phyloP scores from a whole-genome alignment of 1,140 invertebrate species.

The Zaprionus africanus region DNA sequence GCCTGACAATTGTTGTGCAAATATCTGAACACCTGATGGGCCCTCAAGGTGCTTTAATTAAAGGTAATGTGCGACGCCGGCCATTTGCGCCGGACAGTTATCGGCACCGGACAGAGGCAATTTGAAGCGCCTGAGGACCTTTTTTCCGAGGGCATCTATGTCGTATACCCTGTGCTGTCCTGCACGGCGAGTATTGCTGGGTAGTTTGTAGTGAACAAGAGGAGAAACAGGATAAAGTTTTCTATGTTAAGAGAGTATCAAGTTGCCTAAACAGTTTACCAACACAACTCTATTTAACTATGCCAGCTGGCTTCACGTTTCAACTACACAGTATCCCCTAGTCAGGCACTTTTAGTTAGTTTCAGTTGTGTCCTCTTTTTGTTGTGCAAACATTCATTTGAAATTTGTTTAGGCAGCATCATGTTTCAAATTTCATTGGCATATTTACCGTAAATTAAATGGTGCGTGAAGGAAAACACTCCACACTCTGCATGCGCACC shows the following conservation, averaged over 20 bases:
- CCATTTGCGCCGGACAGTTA: slow-evolving; percentile 38
- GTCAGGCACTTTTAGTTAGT: not conserved
- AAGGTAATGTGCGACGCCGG: slow-evolving; percentile 59
- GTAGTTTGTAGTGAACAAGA: not conserved
- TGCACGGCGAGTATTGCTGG: not conserved
- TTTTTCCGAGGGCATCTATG: slow-evolving; percentile 15
- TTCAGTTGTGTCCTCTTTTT: slow-evolving; percentile 10
- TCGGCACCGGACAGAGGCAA: slow-evolving; percentile 30
- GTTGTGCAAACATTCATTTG: slow-evolving; percentile 66
- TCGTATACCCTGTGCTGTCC: slow-evolving; percentile 1
- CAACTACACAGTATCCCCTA: slow-evolving; percentile 1
- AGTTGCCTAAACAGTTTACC: not conserved
- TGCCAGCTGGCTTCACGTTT: not conserved
- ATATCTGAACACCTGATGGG: slow-evolving; percentile 48
- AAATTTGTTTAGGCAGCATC: slow-evolving; percentile 55
- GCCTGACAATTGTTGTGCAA: slow-evolving; percentile 43
- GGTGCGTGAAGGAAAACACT: slow-evolving; percentile 59
- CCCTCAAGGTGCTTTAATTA: slow-evolving; percentile 62
- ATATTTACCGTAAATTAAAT: slow-evolving; percentile 81
- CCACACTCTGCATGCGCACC: not conserved
- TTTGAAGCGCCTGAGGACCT: slow-evolving; percentile 57
- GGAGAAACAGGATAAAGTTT: too few relatives aligned
- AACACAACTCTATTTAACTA: not conserved
- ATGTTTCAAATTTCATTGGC: slow-evolving; percentile 77
- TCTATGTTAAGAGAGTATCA: too few relatives aligned